Percentiles rank a stretch among this genome's conserved stretches.
Conservation (phyloP, 2,888 invertebrate species). For the Drosophila borborema region DNA sequence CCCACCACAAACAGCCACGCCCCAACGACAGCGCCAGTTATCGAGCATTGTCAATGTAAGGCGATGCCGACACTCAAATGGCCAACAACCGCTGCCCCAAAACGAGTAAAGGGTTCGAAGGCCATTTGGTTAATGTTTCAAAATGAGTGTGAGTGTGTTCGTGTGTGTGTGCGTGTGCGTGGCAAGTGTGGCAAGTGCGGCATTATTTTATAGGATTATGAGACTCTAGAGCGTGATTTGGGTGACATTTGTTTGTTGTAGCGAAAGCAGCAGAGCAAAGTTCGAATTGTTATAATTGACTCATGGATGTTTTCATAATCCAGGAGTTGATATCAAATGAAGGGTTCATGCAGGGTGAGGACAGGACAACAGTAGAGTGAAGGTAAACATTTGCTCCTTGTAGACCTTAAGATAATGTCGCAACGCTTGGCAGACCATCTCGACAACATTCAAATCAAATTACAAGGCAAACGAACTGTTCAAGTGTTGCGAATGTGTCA, state of each 20-base stretch:
- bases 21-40: slow-evolving; percentile 15
- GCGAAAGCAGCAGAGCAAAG: slow-evolving; percentile 13
- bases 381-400: slow-evolving; percentile 23
- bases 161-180: slow-evolving; percentile 9
- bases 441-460: slow-evolving; percentile 59
- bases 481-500: slow-evolving; percentile 60
- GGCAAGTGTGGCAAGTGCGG: slow-evolving; percentile 20
- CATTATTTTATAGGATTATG: slow-evolving; percentile 29
- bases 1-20: slow-evolving; percentile 33
- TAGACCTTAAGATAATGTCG: slow-evolving; percentile 46
- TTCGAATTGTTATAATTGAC: slow-evolving; percentile 23
- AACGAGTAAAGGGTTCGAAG: slow-evolving; percentile 31
- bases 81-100: neutral
- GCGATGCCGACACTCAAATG: slow-evolving; percentile 4
- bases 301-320: slow-evolving; percentile 9
- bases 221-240: slow-evolving; percentile 45
- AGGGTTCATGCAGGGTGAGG: neutral
- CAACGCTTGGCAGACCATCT: slow-evolving; percentile 31
- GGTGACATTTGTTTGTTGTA: slow-evolving; percentile 40
- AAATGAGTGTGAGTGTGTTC: slow-evolving; percentile 7
- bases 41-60: slow-evolving; percentile 36
- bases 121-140: slow-evolving; percentile 35
- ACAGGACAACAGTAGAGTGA: neutral
- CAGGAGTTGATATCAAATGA: slow-evolving; percentile 23
- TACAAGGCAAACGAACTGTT: slow-evolving; percentile 59